These are phyloP conservation scores for Trinectes maculatus DNA, from an alignment of 2,113 vertebrate species.

Conservation along the genomic window DNA sequence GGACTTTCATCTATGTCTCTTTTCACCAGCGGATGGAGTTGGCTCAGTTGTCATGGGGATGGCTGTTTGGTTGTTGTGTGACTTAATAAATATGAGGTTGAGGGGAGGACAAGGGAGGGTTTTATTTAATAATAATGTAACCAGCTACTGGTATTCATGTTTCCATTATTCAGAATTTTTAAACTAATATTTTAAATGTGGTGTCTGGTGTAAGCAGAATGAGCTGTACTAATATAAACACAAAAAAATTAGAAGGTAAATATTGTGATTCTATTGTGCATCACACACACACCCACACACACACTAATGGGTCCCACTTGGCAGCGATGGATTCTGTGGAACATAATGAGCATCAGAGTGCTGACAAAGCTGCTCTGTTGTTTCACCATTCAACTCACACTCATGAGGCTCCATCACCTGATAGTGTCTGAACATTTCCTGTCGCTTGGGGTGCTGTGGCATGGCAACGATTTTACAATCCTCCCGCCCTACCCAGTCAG, in stretches of 20 bases:
- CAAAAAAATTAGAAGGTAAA: conserved; percentile 1
- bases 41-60: conserved; percentile 14
- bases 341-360: conserved; percentile 51
- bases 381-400: conserved; percentile 26
- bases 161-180: too few relatives aligned
- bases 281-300: not conserved
- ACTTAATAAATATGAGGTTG: conserved; percentile 12
- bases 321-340: conserved; percentile 28
- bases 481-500: not conserved
- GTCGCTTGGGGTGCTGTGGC: conserved; percentile 23
- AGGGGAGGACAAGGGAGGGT: not conserved
- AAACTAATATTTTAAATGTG: not conserved
- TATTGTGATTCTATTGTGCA: conserved; percentile 1
- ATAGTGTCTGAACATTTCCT: conserved; percentile 38
- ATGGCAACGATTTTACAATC: conserved; percentile 29
- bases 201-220: not conserved
- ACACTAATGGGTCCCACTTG: conserved; percentile 38
- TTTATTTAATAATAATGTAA: too few relatives aligned
- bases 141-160: too few relatives aligned
- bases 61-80: not conserved
- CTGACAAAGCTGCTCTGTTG: conserved; percentile 25
- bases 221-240: not conserved
- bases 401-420: conserved; percentile 27
- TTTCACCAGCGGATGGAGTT: not conserved
- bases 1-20: not conserved